These are phyloP conservation scores for Numenius arquata DNA, from an alignment of 2,113 vertebrate species.

Conservation along the genomic window DNA sequence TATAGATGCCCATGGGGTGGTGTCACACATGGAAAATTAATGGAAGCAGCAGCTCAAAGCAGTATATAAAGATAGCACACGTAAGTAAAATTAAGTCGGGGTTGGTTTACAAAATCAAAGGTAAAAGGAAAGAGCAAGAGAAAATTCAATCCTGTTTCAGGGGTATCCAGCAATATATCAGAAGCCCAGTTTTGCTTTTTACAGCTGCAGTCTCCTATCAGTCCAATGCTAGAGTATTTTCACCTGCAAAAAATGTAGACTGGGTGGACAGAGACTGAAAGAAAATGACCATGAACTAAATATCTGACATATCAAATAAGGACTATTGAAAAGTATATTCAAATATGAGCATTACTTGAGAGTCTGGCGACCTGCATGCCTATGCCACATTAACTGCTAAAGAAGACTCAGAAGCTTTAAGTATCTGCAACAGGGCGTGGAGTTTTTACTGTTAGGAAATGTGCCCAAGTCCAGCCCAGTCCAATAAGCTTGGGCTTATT, in stretches of 20 bases:
- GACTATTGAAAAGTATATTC: background rate
- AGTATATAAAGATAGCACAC: background rate
- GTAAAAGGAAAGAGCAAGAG: background rate
- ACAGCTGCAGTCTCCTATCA: background rate
- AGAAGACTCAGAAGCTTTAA: background rate
- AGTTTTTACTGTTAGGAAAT: background rate
- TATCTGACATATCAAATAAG: background rate
- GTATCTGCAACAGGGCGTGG: background rate
- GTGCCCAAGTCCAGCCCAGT: background rate
- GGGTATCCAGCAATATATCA: background rate
- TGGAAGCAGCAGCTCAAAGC: background rate
- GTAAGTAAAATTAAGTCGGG: background rate
- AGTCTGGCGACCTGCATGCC: background rate
- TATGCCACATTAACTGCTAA: background rate
- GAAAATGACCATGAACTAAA: background rate
- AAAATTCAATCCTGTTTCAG: background rate
- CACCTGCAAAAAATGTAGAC: background rate
- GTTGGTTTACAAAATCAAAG: background rate
- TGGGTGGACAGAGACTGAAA: background rate
- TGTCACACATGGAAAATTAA: background rate
- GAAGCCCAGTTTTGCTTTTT: background rate
- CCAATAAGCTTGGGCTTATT: background rate
- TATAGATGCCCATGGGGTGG: background rate
- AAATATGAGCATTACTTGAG: background rate
- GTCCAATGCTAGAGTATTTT: background rate